Conservation (phyloP, 2,797 vertebrate genomes). For the Callimico goeldii region DNA sequence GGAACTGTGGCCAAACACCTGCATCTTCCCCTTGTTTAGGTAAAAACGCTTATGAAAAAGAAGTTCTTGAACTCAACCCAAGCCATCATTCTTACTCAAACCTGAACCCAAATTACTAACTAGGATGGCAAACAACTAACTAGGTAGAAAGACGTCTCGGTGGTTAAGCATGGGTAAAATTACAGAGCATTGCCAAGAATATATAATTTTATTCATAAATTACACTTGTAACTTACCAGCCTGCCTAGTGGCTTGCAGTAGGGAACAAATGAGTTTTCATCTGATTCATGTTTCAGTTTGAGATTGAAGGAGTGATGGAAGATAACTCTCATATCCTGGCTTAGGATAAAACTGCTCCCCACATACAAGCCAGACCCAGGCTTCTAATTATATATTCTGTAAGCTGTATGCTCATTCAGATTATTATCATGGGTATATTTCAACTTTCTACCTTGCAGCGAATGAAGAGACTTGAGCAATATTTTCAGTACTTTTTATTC, state of each 20-base stretch:
- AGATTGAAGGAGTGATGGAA: background rate
- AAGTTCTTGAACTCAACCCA: background rate
- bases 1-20: background rate
- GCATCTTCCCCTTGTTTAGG: background rate
- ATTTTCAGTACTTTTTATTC: conserved; percentile 40
- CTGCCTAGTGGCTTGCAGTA: background rate
- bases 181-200: background rate
- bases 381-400: background rate
- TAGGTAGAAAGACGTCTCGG: background rate
- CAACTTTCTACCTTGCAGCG: conserved; percentile 7
- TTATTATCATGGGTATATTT: background rate
- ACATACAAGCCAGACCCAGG: background rate
- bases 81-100: conserved; percentile 2
- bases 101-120: background rate
- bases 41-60: background rate
- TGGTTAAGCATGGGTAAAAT: background rate
- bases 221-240: background rate
- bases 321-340: background rate
- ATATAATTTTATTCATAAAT: conserved; percentile 1
- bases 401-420: conserved; percentile 20
- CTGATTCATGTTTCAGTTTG: background rate
- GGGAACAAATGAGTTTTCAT: background rate
- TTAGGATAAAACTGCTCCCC: background rate
- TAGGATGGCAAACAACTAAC: background rate
- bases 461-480: conserved; percentile 33